Conservation (phyloP, 2,888 invertebrate genomes). For the Synanthedon andrenaeformis region DNA sequence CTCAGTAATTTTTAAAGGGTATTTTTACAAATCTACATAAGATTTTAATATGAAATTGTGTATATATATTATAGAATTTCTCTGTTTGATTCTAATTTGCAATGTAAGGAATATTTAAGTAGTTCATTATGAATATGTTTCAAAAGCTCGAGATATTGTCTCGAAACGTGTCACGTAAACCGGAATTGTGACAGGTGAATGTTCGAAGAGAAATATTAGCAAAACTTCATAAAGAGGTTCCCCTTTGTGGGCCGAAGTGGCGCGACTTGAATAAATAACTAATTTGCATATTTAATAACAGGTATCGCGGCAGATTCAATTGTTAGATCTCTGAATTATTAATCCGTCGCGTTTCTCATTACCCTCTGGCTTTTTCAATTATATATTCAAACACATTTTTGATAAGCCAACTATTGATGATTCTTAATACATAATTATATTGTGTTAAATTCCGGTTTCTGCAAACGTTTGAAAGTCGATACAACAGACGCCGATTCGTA, state of each 20-base stretch:
- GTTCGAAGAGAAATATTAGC: conserved; percentile 7
- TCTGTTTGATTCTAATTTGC: conserved; percentile 5
- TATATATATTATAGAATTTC: background rate
- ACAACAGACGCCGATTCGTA: no score
- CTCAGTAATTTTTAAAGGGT: no score
- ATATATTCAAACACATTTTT: conserved; percentile 56
- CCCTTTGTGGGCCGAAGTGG: conserved; percentile 26
- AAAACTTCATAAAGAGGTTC: conserved; percentile 24
- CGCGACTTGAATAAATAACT: conserved; percentile 62
- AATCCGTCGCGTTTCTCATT: conserved; percentile 43
- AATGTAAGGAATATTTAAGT: conserved; percentile 2
- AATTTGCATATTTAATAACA: conserved; percentile 59
- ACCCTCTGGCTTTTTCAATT: conserved; percentile 42
- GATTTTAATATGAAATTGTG: no score
- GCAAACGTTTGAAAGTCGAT: no score
- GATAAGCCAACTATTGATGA: conserved; percentile 20
- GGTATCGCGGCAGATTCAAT: conserved; percentile 36
- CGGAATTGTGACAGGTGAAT: background rate
- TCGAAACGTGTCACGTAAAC: conserved; percentile 10
- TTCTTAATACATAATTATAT: no score
- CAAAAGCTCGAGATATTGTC: background rate
- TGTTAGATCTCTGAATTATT: conserved; percentile 54
- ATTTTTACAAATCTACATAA: no score
- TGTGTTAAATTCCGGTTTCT: no score
- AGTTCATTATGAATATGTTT: conserved; percentile 3